Conservation (phyloP, 37 sponge, comb jelly and placozoan species). For the Trichoplax adhaerens region DNA sequence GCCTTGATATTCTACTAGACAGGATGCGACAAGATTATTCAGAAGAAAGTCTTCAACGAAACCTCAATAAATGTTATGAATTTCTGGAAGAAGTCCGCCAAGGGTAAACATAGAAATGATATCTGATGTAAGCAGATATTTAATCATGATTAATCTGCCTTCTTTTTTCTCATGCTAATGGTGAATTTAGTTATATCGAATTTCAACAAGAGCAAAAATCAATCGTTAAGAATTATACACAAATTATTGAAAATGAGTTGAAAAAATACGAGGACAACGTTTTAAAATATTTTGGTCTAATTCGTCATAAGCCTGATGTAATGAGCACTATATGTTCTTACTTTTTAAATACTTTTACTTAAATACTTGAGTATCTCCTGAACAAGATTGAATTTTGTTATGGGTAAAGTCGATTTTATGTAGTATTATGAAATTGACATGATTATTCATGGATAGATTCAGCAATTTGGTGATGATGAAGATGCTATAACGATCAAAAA, state of each 20-base stretch:
- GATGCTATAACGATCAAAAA: no score
- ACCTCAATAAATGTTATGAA: slow-evolving; percentile 15
- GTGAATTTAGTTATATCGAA: slow-evolving; percentile 1
- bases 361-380: no score
- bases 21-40: slow-evolving; percentile 37
- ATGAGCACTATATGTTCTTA: neutral
- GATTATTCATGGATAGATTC: no score
- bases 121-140: neutral
- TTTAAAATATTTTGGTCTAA: slow-evolving; percentile 40
- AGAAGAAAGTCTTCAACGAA: slow-evolving; percentile 17
- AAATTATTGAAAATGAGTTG: slow-evolving; percentile 6
- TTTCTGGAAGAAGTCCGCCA: slow-evolving; percentile 24
- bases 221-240: slow-evolving; percentile 11
- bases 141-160: no score
- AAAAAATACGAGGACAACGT: slow-evolving; percentile 25
- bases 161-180: no score
- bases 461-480: no score
- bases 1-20: slow-evolving; percentile 61
- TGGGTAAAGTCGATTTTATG: no score
- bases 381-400: no score
- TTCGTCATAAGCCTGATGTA: slow-evolving; percentile 6
- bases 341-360: neutral
- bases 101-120: neutral
- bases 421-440: no score
- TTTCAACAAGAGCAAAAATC: slow-evolving; percentile 14